Evolutionary conservation across 2,797 vertebrate species (phyloP).

Genomic region (Delichon dasypus): DNA sequence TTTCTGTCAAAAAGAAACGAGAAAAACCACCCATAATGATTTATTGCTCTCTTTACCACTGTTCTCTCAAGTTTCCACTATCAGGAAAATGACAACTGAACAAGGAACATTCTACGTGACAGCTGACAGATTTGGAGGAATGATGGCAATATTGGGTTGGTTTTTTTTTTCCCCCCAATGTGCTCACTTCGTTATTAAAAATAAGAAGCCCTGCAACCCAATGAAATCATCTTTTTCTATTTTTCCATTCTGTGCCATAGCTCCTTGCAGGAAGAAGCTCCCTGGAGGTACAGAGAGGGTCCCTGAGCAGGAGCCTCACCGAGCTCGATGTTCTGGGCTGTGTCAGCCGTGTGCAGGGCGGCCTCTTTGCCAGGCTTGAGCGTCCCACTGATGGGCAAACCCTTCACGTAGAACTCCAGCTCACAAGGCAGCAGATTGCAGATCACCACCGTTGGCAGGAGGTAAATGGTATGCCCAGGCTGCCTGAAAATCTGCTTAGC

Average conservation of each 20-base stretch:
- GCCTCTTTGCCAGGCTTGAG: constrained; percentile 92
- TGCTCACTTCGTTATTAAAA: background rate
- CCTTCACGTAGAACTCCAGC: constrained; percentile 92
- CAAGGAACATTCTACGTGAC: background rate
- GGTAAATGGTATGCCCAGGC: constrained; percentile 93
- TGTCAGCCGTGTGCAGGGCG: constrained; percentile 90
- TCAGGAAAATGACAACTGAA: background rate
- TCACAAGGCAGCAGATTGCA: constrained; percentile 95
- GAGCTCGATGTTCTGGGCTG: constrained; percentile 94
- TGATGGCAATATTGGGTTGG: background rate
- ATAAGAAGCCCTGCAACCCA: background rate
- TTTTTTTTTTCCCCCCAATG: background rate
- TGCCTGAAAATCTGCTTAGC: constrained; percentile 94
- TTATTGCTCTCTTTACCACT: background rate
- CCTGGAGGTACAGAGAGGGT: background rate
- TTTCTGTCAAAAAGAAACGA: background rate
- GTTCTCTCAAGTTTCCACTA: background rate
- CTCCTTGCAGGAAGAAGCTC: background rate
- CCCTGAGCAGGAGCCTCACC: constrained; percentile 74
- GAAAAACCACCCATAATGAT: background rate
- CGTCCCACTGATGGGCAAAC: constrained; percentile 84
- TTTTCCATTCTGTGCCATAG: background rate
- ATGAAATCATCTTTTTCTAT: background rate
- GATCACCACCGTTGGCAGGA: constrained; percentile 92
- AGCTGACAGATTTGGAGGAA: background rate